Conservation (phyloP, 2,113 vertebrate species). For the Aspidoscelis tigris region DNA sequence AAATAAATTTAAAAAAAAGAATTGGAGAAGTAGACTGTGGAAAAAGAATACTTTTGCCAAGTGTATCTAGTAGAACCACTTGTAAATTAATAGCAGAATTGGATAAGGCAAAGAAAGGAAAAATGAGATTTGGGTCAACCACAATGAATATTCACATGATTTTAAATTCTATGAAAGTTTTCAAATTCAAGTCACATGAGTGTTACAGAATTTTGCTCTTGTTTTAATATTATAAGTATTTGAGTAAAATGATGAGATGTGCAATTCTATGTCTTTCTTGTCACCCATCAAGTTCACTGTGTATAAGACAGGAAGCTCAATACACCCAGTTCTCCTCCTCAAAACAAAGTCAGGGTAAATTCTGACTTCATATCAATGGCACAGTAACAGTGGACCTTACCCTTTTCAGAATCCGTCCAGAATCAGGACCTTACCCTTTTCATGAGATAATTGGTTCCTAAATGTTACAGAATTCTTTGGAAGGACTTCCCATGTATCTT, state of each 20-base stretch:
- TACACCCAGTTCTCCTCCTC: no score
- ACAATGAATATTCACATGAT: background rate
- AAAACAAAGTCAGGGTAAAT: no score
- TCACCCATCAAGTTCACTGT: background rate
- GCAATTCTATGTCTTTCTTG: background rate
- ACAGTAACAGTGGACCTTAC: no score
- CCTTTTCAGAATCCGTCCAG: no score
- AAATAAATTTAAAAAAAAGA: conserved; percentile 32
- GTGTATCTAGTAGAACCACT: conserved; percentile 30
- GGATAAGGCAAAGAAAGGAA: conserved; percentile 4
- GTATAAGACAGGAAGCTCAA: background rate
- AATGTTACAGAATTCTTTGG: no score
- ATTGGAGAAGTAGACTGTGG: conserved; percentile 49
- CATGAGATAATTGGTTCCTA: no score
- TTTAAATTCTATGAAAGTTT: no score
- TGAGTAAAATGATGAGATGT: background rate
- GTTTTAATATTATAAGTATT: background rate
- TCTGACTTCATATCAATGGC: no score
- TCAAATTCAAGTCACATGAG: background rate
- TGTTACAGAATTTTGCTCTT: background rate
- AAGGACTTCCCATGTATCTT: no score
- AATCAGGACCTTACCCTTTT: no score
- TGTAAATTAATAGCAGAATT: conserved; percentile 36
- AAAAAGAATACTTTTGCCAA: conserved; percentile 46
- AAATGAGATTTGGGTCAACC: background rate